phyloP scores from a whole-genome alignment of 2,888 invertebrate species.

The Autographa pulchrina region DNA sequence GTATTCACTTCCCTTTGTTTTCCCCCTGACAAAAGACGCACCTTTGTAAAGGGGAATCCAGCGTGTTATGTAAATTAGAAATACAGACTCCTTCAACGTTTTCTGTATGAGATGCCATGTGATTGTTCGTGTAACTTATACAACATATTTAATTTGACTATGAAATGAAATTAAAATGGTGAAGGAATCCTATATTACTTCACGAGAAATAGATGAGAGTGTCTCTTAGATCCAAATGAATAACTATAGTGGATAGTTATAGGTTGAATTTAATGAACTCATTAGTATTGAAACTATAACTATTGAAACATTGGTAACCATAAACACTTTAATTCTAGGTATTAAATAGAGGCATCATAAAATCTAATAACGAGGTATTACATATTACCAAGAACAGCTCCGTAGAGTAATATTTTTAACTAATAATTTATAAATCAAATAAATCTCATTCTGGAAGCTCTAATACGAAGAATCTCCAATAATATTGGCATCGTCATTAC shows the following conservation, averaged over 20 bases:
- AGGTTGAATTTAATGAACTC: no score
- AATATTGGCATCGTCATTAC: background rate
- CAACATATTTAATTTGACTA: background rate
- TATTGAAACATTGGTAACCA: no score
- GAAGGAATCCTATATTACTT: background rate
- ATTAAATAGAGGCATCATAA: no score
- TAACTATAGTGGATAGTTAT: no score
- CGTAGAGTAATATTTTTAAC: background rate
- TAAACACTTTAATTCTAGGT: no score
- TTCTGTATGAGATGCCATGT: conserved; percentile 30
- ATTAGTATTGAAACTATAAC: no score
- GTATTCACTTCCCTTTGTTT: conserved; percentile 78
- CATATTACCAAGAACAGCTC: no score
- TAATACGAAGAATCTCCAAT: background rate
- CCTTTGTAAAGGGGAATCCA: conserved; percentile 80
- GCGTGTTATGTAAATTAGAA: conserved; percentile 82
- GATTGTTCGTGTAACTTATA: conserved; percentile 6
- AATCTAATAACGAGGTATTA: no score
- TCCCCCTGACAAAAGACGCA: conserved; percentile 79
- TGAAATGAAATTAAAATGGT: background rate
- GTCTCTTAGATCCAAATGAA: no score
- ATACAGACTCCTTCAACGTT: conserved; percentile 63
- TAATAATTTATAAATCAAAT: background rate
- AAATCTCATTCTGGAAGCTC: background rate
- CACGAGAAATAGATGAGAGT: no score